These are phyloP conservation scores for Phalacrocorax brasilianus DNA, from an alignment of 2,113 vertebrate species.

Conservation along the genomic window DNA sequence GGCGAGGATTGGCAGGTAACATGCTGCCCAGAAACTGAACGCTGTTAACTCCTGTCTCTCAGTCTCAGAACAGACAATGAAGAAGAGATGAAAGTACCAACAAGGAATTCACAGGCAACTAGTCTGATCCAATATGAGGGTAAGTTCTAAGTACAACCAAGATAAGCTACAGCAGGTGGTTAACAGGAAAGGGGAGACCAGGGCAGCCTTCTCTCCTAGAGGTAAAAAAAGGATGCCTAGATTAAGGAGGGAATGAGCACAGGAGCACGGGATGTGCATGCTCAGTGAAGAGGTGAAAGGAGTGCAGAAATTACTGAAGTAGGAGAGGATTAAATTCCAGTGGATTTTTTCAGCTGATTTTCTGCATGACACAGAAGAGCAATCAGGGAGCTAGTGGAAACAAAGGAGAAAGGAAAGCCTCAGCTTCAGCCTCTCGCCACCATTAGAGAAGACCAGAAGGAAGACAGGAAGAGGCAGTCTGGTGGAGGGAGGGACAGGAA, in stretches of 20 bases:
- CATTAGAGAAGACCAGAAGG: background rate
- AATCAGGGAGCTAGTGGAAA: background rate
- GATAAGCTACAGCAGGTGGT: background rate
- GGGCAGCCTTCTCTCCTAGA: background rate
- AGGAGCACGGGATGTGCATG: background rate
- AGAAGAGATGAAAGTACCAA: background rate
- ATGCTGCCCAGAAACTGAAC: background rate
- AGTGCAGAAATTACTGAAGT: background rate
- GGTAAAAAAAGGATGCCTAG: background rate
- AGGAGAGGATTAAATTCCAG: background rate
- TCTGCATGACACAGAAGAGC: background rate
- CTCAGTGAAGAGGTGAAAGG: background rate
- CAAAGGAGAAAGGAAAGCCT: conserved; percentile 2
- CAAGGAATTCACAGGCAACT: background rate
- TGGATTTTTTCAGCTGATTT: background rate
- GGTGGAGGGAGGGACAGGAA: background rate
- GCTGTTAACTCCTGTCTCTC: background rate
- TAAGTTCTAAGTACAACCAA: background rate
- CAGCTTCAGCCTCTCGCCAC: background rate
- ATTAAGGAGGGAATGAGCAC: background rate
- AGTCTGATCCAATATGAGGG: background rate
- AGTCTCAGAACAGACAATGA: background rate
- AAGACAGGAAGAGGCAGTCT: conserved; percentile 24
- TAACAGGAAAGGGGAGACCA: background rate
- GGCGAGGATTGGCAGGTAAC: background rate